These are phyloP conservation scores for Cephalopterus ornatus DNA, from an alignment of 2,113 vertebrate genomes.

Conservation along the genomic window DNA sequence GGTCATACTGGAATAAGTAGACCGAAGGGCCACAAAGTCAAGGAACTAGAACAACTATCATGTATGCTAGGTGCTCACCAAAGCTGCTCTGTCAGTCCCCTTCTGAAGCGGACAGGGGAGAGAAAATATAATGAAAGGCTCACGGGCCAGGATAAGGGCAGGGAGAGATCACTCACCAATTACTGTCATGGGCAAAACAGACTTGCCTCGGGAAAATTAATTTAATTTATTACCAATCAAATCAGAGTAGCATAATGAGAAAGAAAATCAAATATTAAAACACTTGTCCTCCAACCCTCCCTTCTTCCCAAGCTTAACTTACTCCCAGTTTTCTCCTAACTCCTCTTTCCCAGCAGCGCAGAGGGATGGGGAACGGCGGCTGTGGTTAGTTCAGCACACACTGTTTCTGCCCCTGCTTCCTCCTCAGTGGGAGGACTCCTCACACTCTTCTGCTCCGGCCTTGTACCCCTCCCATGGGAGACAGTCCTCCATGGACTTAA, in stretches of 20 bases:
- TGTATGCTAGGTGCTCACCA: background rate
- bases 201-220: background rate
- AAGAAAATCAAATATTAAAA: background rate
- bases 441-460: background rate
- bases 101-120: background rate
- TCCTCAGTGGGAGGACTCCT: background rate
- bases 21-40: background rate
- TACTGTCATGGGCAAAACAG: background rate
- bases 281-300: too few relatives aligned
- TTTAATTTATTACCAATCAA: background rate
- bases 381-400: background rate
- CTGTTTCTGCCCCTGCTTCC: background rate
- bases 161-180: background rate
- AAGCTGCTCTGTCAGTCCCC: background rate
- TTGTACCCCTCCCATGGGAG: background rate
- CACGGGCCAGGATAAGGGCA: too few relatives aligned
- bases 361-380: background rate
- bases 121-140: background rate
- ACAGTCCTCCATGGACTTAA: background rate
- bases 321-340: background rate
- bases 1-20: background rate
- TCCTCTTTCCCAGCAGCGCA: background rate
- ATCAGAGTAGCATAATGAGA: background rate
- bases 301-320: background rate
- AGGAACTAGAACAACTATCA: background rate